Conservation (phyloP, 1,140 invertebrate genomes). For the Papilio aristodemus region DNA sequence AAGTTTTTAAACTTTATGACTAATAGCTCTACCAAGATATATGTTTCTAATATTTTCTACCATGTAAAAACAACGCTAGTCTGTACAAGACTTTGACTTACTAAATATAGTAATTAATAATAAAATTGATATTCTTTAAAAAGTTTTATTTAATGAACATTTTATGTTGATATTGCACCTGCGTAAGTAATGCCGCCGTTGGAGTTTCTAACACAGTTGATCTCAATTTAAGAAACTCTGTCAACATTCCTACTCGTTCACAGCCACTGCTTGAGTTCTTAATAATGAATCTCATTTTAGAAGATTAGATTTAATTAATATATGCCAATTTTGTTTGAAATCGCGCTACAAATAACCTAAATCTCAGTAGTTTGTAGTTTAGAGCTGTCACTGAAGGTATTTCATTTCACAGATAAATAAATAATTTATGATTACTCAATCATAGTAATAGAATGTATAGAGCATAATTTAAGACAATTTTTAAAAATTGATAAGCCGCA, state of each 20-base stretch:
- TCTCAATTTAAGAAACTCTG: constrained; percentile 56
- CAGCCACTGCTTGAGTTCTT: constrained; percentile 51
- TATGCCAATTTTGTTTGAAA: too few species aligned
- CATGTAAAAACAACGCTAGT: too few species aligned
- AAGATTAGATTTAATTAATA: constrained; percentile 9
- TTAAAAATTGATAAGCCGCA: too few species aligned
- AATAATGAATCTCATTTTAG: constrained; percentile 64
- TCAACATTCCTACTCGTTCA: constrained; percentile 58
- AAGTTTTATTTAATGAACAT: not conserved
- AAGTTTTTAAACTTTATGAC: too few species aligned
- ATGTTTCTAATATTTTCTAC: too few species aligned
- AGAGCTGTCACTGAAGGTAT: constrained; percentile 5
- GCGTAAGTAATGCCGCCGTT: constrained; percentile 61
- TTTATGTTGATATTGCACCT: too few species aligned
- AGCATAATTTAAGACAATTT: too few species aligned
- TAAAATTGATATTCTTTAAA: constrained; percentile 28
- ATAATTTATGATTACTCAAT: too few species aligned
- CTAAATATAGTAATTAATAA: not conserved
- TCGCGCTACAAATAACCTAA: constrained; percentile 27
- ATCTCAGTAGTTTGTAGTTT: not conserved
- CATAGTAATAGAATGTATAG: too few species aligned
- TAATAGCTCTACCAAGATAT: too few species aligned
- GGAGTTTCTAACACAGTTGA: constrained; percentile 61
- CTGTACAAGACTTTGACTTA: not conserved
- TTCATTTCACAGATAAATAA: too few species aligned